Conservation (phyloP, 2,797 vertebrate species). For the Chloroceryle amazona region DNA sequence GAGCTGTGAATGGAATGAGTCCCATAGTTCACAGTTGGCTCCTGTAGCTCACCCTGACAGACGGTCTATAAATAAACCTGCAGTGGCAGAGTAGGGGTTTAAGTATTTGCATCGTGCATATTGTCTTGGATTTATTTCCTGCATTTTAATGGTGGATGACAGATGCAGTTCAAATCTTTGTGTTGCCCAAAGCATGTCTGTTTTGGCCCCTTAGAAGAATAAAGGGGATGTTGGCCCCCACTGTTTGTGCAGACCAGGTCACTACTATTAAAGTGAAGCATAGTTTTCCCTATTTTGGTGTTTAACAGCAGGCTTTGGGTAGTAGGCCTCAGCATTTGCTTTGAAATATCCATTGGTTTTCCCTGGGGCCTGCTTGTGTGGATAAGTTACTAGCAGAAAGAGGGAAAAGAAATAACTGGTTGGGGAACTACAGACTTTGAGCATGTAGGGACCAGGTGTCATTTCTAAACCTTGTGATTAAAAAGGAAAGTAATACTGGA, state of each 20-base stretch:
- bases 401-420: neutral
- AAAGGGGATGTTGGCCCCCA: neutral
- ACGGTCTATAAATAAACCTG: slow-evolving; percentile 23
- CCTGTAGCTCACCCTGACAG: neutral
- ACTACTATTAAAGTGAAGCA: neutral
- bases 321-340: neutral
- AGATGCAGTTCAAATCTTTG: neutral
- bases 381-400: neutral
- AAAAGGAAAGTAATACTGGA: neutral
- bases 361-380: neutral
- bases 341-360: neutral
- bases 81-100: neutral
- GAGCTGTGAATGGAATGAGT: slow-evolving; percentile 25
- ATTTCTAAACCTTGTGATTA: neutral
- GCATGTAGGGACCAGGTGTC: neutral
- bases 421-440: neutral
- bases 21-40: neutral
- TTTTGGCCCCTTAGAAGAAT: neutral
- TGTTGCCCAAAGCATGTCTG: neutral
- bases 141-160: neutral
- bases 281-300: neutral
- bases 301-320: neutral
- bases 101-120: neutral
- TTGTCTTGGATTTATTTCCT: slow-evolving; percentile 38
- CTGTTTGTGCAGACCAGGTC: neutral